Base-by-base conservation (phyloP, 2,113 vertebrate genomes). In the Casuarius casuarius region DNA sequence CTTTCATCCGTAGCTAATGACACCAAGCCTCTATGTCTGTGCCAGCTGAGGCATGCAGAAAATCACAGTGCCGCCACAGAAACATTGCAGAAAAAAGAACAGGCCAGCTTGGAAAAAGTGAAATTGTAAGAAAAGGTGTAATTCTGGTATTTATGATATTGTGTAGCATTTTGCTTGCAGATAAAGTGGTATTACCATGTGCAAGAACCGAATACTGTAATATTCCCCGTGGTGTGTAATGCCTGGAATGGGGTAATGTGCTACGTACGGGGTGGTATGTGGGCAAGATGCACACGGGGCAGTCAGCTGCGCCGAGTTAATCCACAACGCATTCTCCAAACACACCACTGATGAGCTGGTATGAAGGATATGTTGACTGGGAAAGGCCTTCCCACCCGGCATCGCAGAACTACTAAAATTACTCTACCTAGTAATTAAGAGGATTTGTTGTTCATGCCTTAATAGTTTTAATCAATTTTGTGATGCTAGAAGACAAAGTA, bases 401-500 rank as follows among this genome's bases (percentile, higher is more conserved):
- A 28, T 59, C 58, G 48, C 25, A n/a, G 74, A 44, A 77, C 44
- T 31, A 63, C 44, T 49, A 49, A 66, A 35, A 63, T 51, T 54
- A 51, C 61, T 51, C 61, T 63, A 74, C 49, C 81, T 95, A 61
- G 72, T 92, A 75, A 95, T 87, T 87, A 87, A 76, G 72, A 77
- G 44, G 76, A 80, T 72, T 92, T 94, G 78, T 90, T 90, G 71
- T 84, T 82, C 49, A 10, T 63, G 76, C 61, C 42, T 61, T 91
- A 85, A 79, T n/a, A 56, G 56, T 78, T 93, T 88, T 92, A 92
- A 88, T 95, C 44, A 82, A 35, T 84, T 84, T 74, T 13, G 71
- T 76, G 58, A 58, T 76, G 49, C 63, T 73, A 61, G 71, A 88
- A 88, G 58, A 89, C 76, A 70, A 88, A 80, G 63, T 73, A 83